Evolutionary conservation across 2,888 invertebrate species (phyloP), one percentile per base, ranked within the genome.

Genomic region (Amitus sp.): DNA sequence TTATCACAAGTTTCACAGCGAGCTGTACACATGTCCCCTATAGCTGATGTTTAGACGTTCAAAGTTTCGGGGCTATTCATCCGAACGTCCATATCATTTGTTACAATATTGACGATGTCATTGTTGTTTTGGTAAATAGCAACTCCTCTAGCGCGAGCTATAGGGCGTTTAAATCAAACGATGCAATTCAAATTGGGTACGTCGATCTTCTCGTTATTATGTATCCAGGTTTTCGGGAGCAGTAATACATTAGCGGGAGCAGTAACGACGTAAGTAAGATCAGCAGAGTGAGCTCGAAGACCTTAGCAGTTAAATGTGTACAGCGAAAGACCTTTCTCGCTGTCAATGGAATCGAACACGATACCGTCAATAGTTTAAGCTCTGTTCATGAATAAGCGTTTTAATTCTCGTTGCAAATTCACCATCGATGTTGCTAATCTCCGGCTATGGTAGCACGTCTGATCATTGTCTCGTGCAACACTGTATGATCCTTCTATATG

Each of bases 261-360:
- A 30, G 10, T 7, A 42, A 49, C 18, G n/a, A 18, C 10, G 34
- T 49, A 34, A 30, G 18, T 27, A 10, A 42, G 30, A 49, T 56
- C 56, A 2, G 33, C 1, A 13, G 49, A 30, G 39, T 56, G 49
- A 13, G 18, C 42, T 20, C 13, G 39, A n/a, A 56, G 37, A 49
- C 49, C 45, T 49, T 56, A 45, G 33, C 56, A 49, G 34, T 55
- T 55, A 4, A 49, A 33, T 27, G 48, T 34, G 10, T n/a, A 40
- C 12, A 40, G 7, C 20, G 42, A 40, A 13, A 40, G 15, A 13
- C 42, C 42, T 19, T 3, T 6, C 15, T n/a, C 15, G 42, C 12
- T 17, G 7, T 12, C 15, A 10, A 40, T 19, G 10, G 15, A 40
- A 12, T 40, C 13, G 9, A 40, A 12, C 10, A 51, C 9, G 7